Conservation (phyloP, 92 coral and sea anemone genomes). For the Anthopleura xanthogrammica region DNA sequence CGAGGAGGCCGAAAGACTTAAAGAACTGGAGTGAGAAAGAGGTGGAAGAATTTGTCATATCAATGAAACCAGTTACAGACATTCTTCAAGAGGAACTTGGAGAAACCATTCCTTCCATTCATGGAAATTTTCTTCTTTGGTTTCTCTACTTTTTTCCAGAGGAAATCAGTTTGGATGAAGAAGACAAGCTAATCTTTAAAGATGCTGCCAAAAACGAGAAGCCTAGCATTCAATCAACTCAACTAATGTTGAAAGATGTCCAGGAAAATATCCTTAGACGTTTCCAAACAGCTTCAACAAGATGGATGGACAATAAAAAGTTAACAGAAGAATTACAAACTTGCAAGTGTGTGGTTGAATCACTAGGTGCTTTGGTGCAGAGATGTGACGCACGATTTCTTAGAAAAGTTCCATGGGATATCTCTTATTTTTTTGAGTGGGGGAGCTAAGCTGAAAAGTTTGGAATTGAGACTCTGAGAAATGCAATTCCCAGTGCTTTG, state of each 20-base stretch:
- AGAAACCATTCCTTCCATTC: slow-evolving; percentile 25
- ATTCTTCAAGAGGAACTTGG: slow-evolving; percentile 55
- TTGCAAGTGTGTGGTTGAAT: neutral
- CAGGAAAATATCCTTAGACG: neutral
- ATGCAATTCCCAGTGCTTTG: too few relatives aligned
- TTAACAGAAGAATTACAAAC: neutral
- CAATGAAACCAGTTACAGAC: slow-evolving; percentile 43
- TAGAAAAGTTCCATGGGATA: neutral
- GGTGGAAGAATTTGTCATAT: neutral
- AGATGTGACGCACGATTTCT: neutral
- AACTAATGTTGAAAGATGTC: neutral
- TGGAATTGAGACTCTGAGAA: too few relatives aligned
- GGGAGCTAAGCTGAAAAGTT: too few relatives aligned
- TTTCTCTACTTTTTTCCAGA: slow-evolving; percentile 46
- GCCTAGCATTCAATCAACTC: neutral
- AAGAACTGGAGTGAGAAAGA: slow-evolving; percentile 4
- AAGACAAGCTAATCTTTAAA: neutral
- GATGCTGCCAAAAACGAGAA: neutral
- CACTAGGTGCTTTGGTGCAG: neutral
- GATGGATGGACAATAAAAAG: neutral
- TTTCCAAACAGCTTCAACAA: slow-evolving; percentile 14
- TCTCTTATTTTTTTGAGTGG: neutral
- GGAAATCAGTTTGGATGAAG: neutral
- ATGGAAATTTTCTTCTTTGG: slow-evolving; percentile 51
- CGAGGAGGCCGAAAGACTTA: neutral